phyloP scores from a whole-genome alignment of 2,888 invertebrate genomes.

The Leptura quadrifasciata region DNA sequence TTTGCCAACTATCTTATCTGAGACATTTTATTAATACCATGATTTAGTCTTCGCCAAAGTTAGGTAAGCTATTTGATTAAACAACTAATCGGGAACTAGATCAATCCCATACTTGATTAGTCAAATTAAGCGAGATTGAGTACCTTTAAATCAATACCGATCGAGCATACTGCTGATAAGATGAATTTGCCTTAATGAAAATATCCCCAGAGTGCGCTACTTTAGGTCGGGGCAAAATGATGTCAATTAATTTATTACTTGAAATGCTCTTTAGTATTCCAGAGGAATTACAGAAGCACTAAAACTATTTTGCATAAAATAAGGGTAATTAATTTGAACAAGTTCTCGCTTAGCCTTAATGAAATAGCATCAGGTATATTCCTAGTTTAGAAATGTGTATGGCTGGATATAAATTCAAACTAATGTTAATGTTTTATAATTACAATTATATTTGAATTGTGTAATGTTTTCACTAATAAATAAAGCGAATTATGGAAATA shows the following conservation, averaged over 20 bases:
- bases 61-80: constrained; percentile 7
- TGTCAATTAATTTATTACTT: constrained; percentile 58
- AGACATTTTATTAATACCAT: not conserved
- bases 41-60: not conserved
- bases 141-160: constrained; percentile 46
- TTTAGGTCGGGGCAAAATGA: not conserved
- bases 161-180: not conserved
- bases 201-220: constrained; percentile 5
- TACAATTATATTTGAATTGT: not conserved
- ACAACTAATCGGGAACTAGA: constrained; percentile 5
- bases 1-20: not conserved
- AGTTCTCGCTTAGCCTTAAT: constrained; percentile 46
- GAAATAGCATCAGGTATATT: constrained; percentile 23
- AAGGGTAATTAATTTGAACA: constrained; percentile 58
- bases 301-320: constrained; percentile 59
- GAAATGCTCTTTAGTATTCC: constrained; percentile 57
- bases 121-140: constrained; percentile 40
- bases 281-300: constrained; percentile 46
- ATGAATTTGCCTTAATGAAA: not conserved
- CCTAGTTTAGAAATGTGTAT: not conserved
- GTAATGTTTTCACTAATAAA: too few relatives aligned
- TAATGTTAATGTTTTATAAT: not conserved
- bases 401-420: not conserved
- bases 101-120: constrained; percentile 24
- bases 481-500: too few relatives aligned